Base-by-base conservation (phyloP, 2,888 invertebrate genomes). In the Euplexia lucipara region DNA sequence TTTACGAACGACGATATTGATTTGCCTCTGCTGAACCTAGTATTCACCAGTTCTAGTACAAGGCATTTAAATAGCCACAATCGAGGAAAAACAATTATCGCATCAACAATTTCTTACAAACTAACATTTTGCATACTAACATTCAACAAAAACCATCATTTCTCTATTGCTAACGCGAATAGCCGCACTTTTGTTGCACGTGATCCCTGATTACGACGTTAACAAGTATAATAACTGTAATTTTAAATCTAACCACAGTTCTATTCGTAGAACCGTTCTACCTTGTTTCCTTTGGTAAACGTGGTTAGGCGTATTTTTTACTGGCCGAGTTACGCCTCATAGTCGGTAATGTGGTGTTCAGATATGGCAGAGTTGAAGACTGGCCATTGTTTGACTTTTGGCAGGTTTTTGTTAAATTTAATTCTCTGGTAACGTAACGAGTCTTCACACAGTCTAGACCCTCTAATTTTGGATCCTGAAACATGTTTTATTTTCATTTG, bases 201-300 rank as follows among this genome's bases (percentile, higher is more conserved):
- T 83, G 83, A 88, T 83, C 64, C 81, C 74, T 82, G 83, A 87
- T 86, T 87, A 84, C 83, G 78, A 65, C 70, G 84, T 85, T 87
- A 87, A 83, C 79, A 69, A 76, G 79, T 77, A 81, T 91, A 92
- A 92, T 91, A 90, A 90, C 90, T 65, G 90, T 88, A 88, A 91
- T 92, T 92, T 88, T 67, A 86, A 85, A 86, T 87, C 87, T 87
- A 86, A 85, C 79, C 78, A 75, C 85, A 82, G 79, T 82, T 81
- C 84, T 80, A 83, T 89, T 90, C 90, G 77, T 79, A 81, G 90
- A 90, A 91, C 82, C 81, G 79, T 82, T 87, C 84, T 82, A 74
- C 82, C 84, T 88, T 83, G 80, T 88, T 91, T 86, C 86, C 83
- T 86, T 83, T 83, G 70, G 83, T 86, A 83, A 85, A 76, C 70